These are phyloP conservation scores for Neodiprion fabricii DNA, from an alignment of 1,140 invertebrate species.

Conservation along the genomic window DNA sequence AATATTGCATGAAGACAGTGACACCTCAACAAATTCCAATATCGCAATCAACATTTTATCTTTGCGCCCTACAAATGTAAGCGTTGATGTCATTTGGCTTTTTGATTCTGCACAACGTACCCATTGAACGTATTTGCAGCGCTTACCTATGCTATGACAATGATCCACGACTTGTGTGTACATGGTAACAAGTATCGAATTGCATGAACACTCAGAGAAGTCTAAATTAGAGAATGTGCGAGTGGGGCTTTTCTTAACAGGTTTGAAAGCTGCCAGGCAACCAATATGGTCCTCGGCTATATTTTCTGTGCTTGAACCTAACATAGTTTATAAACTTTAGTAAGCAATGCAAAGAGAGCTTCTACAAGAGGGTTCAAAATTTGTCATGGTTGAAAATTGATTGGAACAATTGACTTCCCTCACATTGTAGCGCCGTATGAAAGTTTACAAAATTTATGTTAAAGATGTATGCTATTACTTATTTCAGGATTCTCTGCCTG, in stretches of 20 bases:
- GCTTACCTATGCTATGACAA: slow-evolving; percentile 62
- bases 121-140: slow-evolving; percentile 38
- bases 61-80: slow-evolving; percentile 40
- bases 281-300: not conserved
- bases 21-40: slow-evolving; percentile 63
- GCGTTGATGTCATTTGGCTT: not conserved
- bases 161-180: slow-evolving; percentile 67
- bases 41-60: slow-evolving; percentile 56
- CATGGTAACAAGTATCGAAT: slow-evolving; percentile 61
- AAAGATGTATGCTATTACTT: no score
- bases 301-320: no score
- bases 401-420: no score
- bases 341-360: no score
- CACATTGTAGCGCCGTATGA: no score
- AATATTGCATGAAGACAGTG: slow-evolving; percentile 58
- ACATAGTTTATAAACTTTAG: no score
- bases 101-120: slow-evolving; percentile 26
- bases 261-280: not conserved
- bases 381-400: no score
- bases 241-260: slow-evolving; percentile 33
- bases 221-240: slow-evolving; percentile 55
- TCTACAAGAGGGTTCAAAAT: no score
- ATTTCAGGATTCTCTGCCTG: not conserved
- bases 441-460: no score
- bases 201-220: slow-evolving; percentile 63